These are phyloP conservation scores for Periophthalmus magnuspinnatus DNA, from an alignment of 2,797 vertebrate species.

Conservation along the genomic window DNA sequence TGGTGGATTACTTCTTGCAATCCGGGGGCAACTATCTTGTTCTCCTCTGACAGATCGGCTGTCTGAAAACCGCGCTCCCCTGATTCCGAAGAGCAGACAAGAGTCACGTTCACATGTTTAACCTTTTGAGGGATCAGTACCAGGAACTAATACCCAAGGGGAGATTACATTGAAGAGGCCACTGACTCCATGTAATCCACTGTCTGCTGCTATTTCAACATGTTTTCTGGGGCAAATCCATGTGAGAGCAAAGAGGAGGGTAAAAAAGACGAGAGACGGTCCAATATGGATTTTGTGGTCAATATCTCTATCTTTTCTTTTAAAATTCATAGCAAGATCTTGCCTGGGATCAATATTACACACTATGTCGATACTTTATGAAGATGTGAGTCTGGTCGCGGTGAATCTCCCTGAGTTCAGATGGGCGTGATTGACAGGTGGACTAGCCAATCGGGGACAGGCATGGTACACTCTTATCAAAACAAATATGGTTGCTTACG, in stretches of 20 bases:
- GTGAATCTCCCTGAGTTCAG: no score
- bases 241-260: background rate
- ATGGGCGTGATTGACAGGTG: no score
- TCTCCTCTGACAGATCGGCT: background rate
- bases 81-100: background rate
- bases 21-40: background rate
- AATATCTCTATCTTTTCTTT: background rate
- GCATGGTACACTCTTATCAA: no score
- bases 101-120: background rate
- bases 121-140: background rate
- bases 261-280: background rate
- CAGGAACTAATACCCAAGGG: conserved; percentile 35
- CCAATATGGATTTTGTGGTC: background rate
- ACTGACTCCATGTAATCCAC: conserved; percentile 60
- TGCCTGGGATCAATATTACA: no score
- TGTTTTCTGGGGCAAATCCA: conserved; percentile 60
- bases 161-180: conserved; percentile 58
- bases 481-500: no score
- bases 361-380: no score
- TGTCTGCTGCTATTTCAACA: conserved; percentile 47
- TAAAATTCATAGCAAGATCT: background rate
- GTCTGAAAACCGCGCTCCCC: background rate
- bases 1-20: background rate
- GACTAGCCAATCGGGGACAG: no score
- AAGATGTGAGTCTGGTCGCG: no score